Percentiles rank a stretch among this genome's conserved stretches.
Conservation (phyloP, 2,888 invertebrate species). For the Folsomia manolachei region DNA sequence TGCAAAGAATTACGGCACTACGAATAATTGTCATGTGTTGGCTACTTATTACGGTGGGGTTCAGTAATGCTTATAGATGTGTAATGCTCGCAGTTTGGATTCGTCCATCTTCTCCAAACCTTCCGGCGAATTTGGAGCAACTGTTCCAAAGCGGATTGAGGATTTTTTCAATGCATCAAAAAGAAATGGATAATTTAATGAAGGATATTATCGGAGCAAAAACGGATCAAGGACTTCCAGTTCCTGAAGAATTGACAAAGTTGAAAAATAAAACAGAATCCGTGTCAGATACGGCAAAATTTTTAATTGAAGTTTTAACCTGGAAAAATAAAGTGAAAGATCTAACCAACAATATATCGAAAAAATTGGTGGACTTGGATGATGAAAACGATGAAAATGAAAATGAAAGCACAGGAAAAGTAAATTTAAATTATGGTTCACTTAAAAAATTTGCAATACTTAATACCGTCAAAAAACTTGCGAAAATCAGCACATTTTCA, state of each 20-base stretch:
- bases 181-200: background rate
- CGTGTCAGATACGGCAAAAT: background rate
- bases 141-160: background rate
- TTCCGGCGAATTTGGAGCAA: background rate
- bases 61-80: background rate
- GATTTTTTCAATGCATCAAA: background rate
- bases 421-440: no score
- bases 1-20: background rate
- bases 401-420: background rate
- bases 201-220: background rate
- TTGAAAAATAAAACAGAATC: background rate
- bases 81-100: slow-evolving; percentile 1
- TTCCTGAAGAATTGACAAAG: background rate
- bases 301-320: background rate
- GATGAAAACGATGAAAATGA: background rate
- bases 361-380: background rate
- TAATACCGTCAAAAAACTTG: background rate
- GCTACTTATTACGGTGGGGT: background rate
- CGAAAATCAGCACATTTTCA: background rate
- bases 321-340: background rate
- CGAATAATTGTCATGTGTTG: background rate
- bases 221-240: background rate
- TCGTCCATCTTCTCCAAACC: background rate
- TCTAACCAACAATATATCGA: background rate
- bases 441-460: background rate